A percentile compares a stretch with the other conserved stretches of the same genome.
These are phyloP conservation scores for Thymelicus sylvestris DNA, from an alignment of 2,888 invertebrate genomes.

Conservation along the genomic window DNA sequence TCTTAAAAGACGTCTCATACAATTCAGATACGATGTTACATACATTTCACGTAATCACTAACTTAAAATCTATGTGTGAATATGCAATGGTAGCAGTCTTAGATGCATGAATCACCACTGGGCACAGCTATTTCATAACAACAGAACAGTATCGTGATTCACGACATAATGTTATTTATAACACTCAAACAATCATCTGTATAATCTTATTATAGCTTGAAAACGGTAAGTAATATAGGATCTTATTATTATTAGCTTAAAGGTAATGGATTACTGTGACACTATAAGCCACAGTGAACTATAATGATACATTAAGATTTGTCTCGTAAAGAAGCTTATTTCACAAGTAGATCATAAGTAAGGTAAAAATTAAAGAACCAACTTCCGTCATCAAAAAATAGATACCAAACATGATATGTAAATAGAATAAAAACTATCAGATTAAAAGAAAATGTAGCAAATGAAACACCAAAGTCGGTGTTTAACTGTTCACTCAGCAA, in stretches of 20 bases:
- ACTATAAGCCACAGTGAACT: no score
- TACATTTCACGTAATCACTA: not conserved
- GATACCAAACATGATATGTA: no score
- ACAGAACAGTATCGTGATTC: conserved; percentile 45
- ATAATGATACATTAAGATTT: no score
- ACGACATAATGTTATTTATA: conserved; percentile 40
- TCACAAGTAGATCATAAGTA: no score
- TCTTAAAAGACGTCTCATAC: not conserved
- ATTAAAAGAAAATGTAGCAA: not conserved
- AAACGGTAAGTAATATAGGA: not conserved
- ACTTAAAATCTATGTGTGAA: conserved; percentile 27
- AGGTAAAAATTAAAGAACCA: no score
- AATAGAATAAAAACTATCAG: not conserved
- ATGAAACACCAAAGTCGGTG: not conserved
- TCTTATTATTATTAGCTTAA: not conserved
- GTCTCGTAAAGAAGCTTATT: no score
- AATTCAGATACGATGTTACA: not conserved
- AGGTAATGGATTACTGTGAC: no score
- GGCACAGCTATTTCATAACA: conserved; percentile 49
- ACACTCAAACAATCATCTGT: conserved; percentile 19
- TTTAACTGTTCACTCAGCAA: conserved; percentile 6
- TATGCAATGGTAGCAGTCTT: conserved; percentile 41
- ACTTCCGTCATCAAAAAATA: no score
- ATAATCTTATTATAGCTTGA: conserved; percentile 2
- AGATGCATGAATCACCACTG: conserved; percentile 53